These are phyloP conservation scores for Cyclopterus lumpus DNA, from an alignment of 2,797 vertebrate genomes.

Conservation along the genomic window DNA sequence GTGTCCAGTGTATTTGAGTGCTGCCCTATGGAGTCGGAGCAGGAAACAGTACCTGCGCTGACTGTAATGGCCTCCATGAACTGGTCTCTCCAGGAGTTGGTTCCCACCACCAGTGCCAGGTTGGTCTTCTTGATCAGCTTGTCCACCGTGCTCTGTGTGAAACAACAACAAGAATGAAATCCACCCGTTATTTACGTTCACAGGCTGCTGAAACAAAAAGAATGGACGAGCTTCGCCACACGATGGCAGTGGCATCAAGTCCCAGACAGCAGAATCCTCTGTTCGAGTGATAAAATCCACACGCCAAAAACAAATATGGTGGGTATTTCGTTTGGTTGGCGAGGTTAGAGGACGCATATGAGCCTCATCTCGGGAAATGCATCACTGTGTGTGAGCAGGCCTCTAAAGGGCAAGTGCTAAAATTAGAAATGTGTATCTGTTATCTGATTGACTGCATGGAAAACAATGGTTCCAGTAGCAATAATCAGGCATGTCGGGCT, in stretches of 20 bases:
- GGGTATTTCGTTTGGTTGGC: conserved; percentile 21
- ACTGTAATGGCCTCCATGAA: conserved; percentile 99
- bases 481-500: neutral
- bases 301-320: conserved; percentile 43
- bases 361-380: conserved; percentile 25
- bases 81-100: conserved; percentile 98
- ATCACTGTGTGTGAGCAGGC: conserved; percentile 2
- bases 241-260: conserved; percentile 70
- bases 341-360: conserved; percentile 34
- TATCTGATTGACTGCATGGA: neutral
- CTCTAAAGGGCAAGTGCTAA: conserved; percentile 9
- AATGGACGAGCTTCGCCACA: conserved; percentile 58
- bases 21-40: conserved; percentile 2
- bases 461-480: conserved; percentile 2
- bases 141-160: conserved; percentile 93
- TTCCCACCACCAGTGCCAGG: conserved; percentile 97
- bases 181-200: conserved; percentile 4
- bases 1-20: neutral
- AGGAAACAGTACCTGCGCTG: conserved; percentile 90
- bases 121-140: conserved; percentile 99
- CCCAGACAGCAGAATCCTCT: neutral
- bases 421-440: conserved; percentile 14
- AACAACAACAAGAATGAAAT: neutral
- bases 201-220: neutral
- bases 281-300: conserved; percentile 24